These are phyloP conservation scores for Bugulina stolonifera DNA, from an alignment of 2,888 invertebrate species.

Conservation along the genomic window DNA sequence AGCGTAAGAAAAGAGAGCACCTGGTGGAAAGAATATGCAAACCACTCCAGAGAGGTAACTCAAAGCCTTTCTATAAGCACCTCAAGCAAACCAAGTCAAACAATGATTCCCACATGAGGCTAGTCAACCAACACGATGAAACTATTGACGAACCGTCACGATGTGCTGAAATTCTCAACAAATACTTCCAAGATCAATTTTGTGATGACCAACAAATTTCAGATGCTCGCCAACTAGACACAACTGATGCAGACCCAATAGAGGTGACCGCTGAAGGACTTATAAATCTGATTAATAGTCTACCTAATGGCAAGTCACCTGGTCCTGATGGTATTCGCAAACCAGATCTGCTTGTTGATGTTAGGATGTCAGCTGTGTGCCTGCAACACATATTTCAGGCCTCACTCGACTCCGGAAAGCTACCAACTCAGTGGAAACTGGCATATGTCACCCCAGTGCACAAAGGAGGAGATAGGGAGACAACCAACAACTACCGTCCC, in stretches of 20 bases:
- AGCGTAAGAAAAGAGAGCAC: too few species aligned
- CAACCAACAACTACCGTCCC: background rate
- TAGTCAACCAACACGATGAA: background rate
- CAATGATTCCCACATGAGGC: background rate
- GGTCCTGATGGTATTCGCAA: conserved; percentile 8
- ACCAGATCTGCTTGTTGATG: background rate
- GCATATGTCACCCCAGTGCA: background rate
- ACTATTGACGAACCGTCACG: background rate
- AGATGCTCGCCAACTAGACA: background rate
- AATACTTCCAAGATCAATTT: background rate
- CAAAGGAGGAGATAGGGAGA: background rate
- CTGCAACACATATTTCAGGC: background rate
- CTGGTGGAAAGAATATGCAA: background rate
- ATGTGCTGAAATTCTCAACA: background rate
- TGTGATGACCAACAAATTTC: background rate
- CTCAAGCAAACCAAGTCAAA: background rate
- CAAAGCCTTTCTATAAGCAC: background rate
- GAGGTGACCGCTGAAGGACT: background rate
- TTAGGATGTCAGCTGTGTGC: background rate
- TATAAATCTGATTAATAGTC: background rate
- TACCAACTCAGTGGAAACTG: background rate
- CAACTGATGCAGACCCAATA: background rate
- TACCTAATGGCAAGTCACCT: background rate
- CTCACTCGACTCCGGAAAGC: background rate
- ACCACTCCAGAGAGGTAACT: background rate